Conservation (phyloP, 2,888 invertebrate genomes). For the Mythimna impura region DNA sequence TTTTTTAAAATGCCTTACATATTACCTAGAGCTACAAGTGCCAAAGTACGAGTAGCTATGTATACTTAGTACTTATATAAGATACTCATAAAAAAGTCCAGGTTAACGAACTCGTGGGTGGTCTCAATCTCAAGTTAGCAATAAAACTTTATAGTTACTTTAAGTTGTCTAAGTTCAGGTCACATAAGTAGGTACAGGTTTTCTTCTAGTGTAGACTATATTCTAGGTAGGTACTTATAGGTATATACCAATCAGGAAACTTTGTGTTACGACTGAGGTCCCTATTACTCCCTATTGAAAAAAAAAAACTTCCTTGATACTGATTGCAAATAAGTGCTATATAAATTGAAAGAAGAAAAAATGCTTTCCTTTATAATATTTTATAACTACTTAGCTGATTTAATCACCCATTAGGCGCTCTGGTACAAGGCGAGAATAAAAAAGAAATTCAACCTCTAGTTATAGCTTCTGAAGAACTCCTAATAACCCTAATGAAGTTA, state of each 20-base stretch:
- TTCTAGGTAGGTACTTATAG: background rate
- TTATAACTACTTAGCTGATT: background rate
- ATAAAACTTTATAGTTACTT: slow-evolving; percentile 47
- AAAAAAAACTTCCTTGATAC: background rate
- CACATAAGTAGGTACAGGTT: slow-evolving; percentile 18
- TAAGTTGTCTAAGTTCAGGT: slow-evolving; percentile 17
- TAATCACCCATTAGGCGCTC: slow-evolving; percentile 3
- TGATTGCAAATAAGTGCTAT: background rate
- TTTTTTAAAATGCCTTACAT: background rate
- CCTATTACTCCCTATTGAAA: slow-evolving; percentile 5
- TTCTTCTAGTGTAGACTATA: slow-evolving; percentile 1
- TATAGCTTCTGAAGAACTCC: background rate
- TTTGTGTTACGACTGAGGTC: background rate
- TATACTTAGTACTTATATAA: slow-evolving; percentile 1
- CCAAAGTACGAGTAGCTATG: too few relatives aligned
- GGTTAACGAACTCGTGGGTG: slow-evolving; percentile 43
- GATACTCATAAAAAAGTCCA: slow-evolving; percentile 9
- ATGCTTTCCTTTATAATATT: background rate
- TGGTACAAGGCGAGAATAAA: background rate
- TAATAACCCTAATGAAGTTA: slow-evolving; percentile 15
- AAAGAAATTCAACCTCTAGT: background rate
- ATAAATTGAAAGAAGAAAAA: background rate
- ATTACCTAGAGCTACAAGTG: background rate
- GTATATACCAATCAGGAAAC: slow-evolving; percentile 11
- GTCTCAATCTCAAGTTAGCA: slow-evolving; percentile 30